A percentile compares a stretch with the other conserved stretches of the same genome.
phyloP scores from a whole-genome alignment of 2,888 invertebrate species.

The Macaria liturata region DNA sequence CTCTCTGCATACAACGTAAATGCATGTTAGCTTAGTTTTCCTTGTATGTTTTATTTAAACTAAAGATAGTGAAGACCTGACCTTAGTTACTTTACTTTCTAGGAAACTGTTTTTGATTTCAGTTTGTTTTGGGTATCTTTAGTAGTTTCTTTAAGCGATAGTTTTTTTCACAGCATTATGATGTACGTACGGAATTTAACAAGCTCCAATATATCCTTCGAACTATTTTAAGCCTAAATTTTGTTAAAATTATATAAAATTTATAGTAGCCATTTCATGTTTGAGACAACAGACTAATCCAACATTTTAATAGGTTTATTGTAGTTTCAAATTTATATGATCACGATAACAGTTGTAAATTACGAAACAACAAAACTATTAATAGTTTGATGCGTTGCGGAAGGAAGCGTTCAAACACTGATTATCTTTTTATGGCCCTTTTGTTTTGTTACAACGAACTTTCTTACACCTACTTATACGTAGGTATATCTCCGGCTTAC shows the following conservation, averaged over 20 bases:
- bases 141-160: too few relatives aligned
- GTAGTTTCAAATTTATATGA: not conserved
- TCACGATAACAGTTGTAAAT: slow-evolving; percentile 3
- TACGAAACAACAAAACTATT: slow-evolving; percentile 5
- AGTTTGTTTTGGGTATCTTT: too few relatives aligned
- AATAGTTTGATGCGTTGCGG: slow-evolving; percentile 19
- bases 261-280: too few relatives aligned
- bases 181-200: too few relatives aligned
- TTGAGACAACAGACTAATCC: too few relatives aligned
- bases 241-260: too few relatives aligned
- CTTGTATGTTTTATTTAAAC: slow-evolving; percentile 12
- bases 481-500: too few relatives aligned
- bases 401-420: slow-evolving; percentile 20
- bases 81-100: slow-evolving; percentile 25
- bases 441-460: slow-evolving; percentile 3
- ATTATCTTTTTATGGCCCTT: slow-evolving; percentile 8
- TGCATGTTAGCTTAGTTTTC: slow-evolving; percentile 37
- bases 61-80: slow-evolving; percentile 24
- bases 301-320: too few relatives aligned
- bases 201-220: too few relatives aligned
- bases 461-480: not conserved
- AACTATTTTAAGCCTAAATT: too few relatives aligned
- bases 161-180: too few relatives aligned
- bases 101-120: not conserved
- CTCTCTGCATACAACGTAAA: slow-evolving; percentile 41